Percentiles rank a stretch among this genome's conserved stretches.
These are phyloP conservation scores for Drosophila yakuba DNA, from an alignment of 1,140 invertebrate genomes.

Conservation along the genomic window DNA sequence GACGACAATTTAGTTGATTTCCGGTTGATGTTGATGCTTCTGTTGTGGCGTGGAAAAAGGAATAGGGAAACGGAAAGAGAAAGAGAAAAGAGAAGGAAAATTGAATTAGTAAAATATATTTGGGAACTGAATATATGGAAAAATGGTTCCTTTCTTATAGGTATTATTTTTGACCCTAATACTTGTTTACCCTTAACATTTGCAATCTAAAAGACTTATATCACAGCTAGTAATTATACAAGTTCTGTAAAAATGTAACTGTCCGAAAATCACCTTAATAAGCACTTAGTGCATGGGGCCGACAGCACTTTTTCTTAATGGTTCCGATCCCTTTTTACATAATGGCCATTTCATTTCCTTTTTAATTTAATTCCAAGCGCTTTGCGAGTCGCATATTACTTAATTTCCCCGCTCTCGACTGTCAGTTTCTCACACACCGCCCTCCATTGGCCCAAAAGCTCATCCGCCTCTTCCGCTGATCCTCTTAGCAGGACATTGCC, in stretches of 20 bases:
- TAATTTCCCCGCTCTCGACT: conserved; percentile 55
- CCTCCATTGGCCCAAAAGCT: conserved; percentile 10
- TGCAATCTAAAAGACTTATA: too few species aligned
- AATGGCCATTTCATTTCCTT: conserved; percentile 65
- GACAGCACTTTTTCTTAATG: neutral
- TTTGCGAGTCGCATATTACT: conserved; percentile 41
- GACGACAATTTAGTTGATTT: conserved; percentile 81
- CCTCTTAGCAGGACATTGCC: conserved; percentile 62
- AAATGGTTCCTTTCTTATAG: neutral
- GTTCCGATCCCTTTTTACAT: conserved; percentile 13
- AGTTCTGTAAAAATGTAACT: too few species aligned
- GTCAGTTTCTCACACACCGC: conserved; percentile 40
- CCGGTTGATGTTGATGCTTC: conserved; percentile 55
- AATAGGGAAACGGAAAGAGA: conserved; percentile 10
- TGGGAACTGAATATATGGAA: neutral
- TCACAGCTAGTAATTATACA: too few species aligned
- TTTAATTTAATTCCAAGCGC: conserved; percentile 72
- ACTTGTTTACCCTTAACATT: too few species aligned
- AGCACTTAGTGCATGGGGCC: neutral
- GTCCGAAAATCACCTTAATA: neutral
- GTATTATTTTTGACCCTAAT: too few species aligned
- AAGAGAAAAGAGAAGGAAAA: conserved; percentile 24
- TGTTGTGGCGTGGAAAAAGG: conserved; percentile 22
- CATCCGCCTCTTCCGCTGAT: conserved; percentile 44
- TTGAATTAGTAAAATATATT: conserved; percentile 30